Base-by-base conservation (phyloP, 2,113 vertebrate genomes). In the Sinocyclocheilus rhinocerous region DNA sequence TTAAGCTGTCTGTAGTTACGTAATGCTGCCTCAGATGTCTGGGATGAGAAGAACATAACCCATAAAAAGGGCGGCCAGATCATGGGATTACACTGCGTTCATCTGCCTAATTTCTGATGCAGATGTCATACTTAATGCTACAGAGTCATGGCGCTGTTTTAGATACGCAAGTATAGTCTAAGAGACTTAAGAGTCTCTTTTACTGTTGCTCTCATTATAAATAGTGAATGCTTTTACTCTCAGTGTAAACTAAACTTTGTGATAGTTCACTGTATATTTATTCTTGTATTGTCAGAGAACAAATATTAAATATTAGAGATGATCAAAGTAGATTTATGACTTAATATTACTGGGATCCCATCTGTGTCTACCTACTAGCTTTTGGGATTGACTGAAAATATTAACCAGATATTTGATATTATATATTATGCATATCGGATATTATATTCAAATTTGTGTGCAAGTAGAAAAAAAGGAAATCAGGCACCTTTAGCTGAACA, bases 1-100 rank as follows among this genome's bases (percentile, higher is more conserved):
- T 85, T 48, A 83, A 59, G 48, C 69, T 18, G 16, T 77, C 76
- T 76, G 29, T 29, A 55, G 77, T 92, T 93, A 84, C 45, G 20
- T 91, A 91, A 93, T 59, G 22, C 57, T 85, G 72, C 85, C 85
- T 22, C 61, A 83, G 81, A 84, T 87, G 88, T 57, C 24, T 39
- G 18, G 80, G 67, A 91, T 85, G 45, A 87, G 81, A 81, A 67
- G 61, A 83, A 81, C 20, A 45, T 63, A 55, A 90, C 79, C 36
- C 82, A 63, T 24, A n/a, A 90, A 76, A 70, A 80, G 88, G 63
- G 42, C 76, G 33, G 33, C 39, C 67, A 90, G 87, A 89, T 89
- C 84, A 90, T 77, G 72, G 86, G 87, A 91, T 92, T 90, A 92
- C 72, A 84, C 42, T 72, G 87, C 70, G 75, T 79, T 87, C 65